Percentiles rank a stretch among this genome's conserved stretches.
Conservation (phyloP, 2,888 invertebrate species). For the Melinaea marsaeus region DNA sequence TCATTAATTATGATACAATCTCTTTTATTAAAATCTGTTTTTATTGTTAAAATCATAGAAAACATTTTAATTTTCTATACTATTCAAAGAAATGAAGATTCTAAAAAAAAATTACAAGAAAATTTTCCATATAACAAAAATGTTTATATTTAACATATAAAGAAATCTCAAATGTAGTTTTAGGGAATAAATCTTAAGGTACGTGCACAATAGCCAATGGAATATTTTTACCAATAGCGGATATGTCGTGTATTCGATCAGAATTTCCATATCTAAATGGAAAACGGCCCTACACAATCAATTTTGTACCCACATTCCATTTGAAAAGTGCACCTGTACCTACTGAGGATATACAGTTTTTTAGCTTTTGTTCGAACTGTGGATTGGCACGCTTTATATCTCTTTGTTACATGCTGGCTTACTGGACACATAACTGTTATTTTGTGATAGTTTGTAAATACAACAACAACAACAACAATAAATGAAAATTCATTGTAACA, state of each 20-base stretch:
- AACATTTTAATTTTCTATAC: too few species aligned
- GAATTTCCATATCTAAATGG: slow-evolving; percentile 76
- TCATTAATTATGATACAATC: too few species aligned
- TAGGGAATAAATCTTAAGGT: slow-evolving; percentile 23
- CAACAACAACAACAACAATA: too few species aligned
- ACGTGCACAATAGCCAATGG: slow-evolving; percentile 33
- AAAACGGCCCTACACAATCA: slow-evolving; percentile 71
- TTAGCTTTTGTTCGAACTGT: slow-evolving; percentile 51
- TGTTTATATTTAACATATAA: background rate
- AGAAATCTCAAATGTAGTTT: slow-evolving; percentile 5
- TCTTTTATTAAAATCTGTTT: too few species aligned
- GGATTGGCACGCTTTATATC: slow-evolving; percentile 51
- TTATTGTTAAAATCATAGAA: too few species aligned
- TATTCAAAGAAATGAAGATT: too few species aligned
- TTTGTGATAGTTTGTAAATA: background rate
- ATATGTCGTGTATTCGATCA: slow-evolving; percentile 58
- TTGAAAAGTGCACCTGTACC: slow-evolving; percentile 71
- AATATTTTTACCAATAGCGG: slow-evolving; percentile 51
- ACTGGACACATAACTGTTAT: slow-evolving; percentile 5
- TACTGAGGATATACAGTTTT: slow-evolving; percentile 50
- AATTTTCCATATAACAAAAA: too few species aligned
- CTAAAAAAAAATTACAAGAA: too few species aligned
- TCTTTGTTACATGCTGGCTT: slow-evolving; percentile 35
- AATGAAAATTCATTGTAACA: background rate
- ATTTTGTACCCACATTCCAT: slow-evolving; percentile 69